phyloP scores from a whole-genome alignment of 2,888 invertebrate genomes.

The Nebria salina region DNA sequence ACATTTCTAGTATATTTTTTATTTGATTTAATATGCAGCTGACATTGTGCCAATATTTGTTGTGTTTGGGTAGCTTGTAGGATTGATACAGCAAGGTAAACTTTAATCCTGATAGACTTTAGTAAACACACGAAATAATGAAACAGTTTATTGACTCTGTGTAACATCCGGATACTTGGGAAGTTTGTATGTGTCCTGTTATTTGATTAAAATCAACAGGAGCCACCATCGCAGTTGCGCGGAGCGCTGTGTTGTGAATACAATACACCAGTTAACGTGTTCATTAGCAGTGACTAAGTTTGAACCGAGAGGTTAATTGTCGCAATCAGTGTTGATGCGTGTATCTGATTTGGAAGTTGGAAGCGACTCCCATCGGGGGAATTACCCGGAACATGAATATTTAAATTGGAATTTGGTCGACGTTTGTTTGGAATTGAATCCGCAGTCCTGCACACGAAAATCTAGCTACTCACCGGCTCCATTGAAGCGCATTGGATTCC shows the following conservation, averaged over 20 bases:
- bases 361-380: background rate
- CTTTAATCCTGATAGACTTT: background rate
- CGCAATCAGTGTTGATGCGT: background rate
- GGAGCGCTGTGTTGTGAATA: background rate
- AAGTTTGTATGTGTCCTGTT: background rate
- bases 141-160: background rate
- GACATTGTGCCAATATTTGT: too few relatives aligned
- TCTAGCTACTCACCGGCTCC: background rate
- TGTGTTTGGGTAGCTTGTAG: too few relatives aligned
- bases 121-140: background rate
- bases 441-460: background rate
- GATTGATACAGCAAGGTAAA: background rate
- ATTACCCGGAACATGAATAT: slow-evolving; percentile 1
- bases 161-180: background rate
- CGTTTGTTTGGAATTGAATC: background rate
- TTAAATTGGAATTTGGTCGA: background rate
- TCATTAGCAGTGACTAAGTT: slow-evolving; percentile 1
- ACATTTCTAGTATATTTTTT: too few relatives aligned
- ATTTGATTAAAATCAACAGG: background rate
- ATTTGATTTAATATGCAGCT: too few relatives aligned
- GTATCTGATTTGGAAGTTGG: slow-evolving; percentile 1
- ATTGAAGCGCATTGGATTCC: background rate
- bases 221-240: background rate
- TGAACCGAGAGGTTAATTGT: slow-evolving; percentile 1
- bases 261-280: slow-evolving; percentile 1